These are phyloP conservation scores for Trachelus troglodyta DNA, from an alignment of 2,888 invertebrate species.

Conservation along the genomic window DNA sequence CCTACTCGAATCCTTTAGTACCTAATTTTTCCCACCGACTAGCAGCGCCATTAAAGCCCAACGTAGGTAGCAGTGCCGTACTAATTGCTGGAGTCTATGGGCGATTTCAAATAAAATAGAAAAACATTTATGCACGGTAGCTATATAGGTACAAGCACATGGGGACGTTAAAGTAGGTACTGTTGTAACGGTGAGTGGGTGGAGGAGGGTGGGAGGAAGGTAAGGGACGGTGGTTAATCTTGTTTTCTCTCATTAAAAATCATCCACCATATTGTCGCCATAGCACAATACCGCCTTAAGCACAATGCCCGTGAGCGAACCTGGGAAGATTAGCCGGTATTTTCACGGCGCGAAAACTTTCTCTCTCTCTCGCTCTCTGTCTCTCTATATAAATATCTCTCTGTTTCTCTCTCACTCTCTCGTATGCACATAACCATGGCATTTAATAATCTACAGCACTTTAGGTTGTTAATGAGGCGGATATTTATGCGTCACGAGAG, in stretches of 20 bases:
- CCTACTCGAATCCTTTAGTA: no score
- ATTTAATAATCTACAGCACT: conserved; percentile 20
- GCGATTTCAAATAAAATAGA: no score
- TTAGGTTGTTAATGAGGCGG: conserved; percentile 39
- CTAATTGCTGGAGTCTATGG: no score
- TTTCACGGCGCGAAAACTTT: conserved; percentile 29
- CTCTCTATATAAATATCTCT: neutral
- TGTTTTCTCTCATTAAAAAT: conserved; percentile 42
- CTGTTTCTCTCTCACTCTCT: neutral
- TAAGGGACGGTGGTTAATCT: no score
- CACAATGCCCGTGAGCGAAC: conserved; percentile 46
- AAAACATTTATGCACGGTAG: no score
- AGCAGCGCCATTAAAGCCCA: no score
- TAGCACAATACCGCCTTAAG: conserved; percentile 34
- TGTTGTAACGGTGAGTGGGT: no score
- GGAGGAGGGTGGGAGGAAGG: no score
- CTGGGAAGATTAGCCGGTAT: conserved; percentile 50
- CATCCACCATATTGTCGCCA: conserved; percentile 47
- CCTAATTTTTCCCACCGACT: no score
- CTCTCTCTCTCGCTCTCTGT: neutral
- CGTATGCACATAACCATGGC: neutral
- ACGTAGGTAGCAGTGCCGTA: no score
- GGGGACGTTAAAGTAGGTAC: no score
- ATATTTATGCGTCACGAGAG: conserved; percentile 6
- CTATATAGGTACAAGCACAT: no score